Evolutionary conservation across 2,113 vertebrate genomes (phyloP), one percentile per base, ranked within the genome.

Genomic region (Zosterops pallidus): DNA sequence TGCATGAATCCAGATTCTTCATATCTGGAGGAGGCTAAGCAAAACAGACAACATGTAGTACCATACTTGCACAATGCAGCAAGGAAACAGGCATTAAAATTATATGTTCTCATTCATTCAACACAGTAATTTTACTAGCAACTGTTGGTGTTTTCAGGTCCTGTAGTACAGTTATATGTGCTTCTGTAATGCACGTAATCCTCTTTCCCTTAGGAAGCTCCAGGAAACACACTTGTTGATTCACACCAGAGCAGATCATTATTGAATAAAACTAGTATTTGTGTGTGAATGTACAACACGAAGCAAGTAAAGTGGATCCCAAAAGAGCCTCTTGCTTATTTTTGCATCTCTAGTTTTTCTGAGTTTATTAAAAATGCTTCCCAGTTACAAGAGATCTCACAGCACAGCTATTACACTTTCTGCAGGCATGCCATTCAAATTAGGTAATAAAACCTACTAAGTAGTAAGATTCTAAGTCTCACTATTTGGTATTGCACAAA

Each of bases 381-480:
- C 63, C 78, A 75, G 37, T 75, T 82, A 70, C 53, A 89, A 67
- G 47, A 90, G 31, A 64, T 52, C 65, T 91, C 82, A 62, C 76
- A 83, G 64, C 28, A n/a, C 39, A 81, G 72, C 76, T 78, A 86
- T 72, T 94, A 81, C 19, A 67, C 42, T 86, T 77, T 63, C 59
- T 35, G 49, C 47, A 62, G 95, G 76, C 33, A 94, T 93, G 72
- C 70, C 83, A 92, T 83, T 86, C 2, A 19, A 83, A 93, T 91
- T 85, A 91, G 86, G 91, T 90, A 91, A 90, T 90, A 86, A 96
- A 97, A 90, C 63, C 68, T 86, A 90, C 79, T 26, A 79, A 86
- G 44, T 42, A 86, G 52, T 37, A 75, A 71, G 67, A 77, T 39
- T 83, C 92, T 86, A 79, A 74, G 64, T 86, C 92, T 94, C 50